Evolutionary conservation across 1,140 invertebrate genomes (phyloP).

Genomic region (Paralvinella palmiformis): DNA sequence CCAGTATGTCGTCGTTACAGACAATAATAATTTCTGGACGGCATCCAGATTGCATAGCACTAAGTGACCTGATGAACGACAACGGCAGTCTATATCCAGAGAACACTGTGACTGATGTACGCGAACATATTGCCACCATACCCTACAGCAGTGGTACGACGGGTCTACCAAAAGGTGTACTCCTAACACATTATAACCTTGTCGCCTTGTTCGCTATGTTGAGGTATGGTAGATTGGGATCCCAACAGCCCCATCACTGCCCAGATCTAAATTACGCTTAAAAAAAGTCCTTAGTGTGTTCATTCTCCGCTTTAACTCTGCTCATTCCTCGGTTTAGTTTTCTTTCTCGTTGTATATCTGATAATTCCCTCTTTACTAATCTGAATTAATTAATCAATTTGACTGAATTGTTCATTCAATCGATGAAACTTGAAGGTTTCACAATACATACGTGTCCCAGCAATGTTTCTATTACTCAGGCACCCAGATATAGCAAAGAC

Average conservation of each 20-base stretch:
- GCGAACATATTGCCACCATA: slow-evolving; percentile 31
- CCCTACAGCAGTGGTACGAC: slow-evolving; percentile 42
- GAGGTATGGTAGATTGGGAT: slow-evolving; percentile 13
- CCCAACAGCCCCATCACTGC: not conserved
- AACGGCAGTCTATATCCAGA: slow-evolving; percentile 37
- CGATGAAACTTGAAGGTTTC: not conserved
- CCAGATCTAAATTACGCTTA: not conserved
- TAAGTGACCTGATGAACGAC: too few relatives aligned
- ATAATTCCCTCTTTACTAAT: too few relatives aligned
- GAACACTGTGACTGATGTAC: slow-evolving; percentile 31
- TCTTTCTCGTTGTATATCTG: not conserved
- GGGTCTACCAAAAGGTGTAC: slow-evolving; percentile 41
- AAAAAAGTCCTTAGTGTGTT: not conserved
- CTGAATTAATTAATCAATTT: not conserved
- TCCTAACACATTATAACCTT: slow-evolving; percentile 41
- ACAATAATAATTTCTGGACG: too few relatives aligned
- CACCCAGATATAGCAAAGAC: not conserved
- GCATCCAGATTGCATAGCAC: too few relatives aligned
- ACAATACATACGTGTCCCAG: not conserved
- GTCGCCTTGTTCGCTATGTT: slow-evolving; percentile 25
- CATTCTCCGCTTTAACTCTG: not conserved
- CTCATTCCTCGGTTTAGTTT: not conserved
- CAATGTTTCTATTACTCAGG: not conserved
- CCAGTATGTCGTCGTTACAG: too few relatives aligned
- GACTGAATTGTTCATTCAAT: not conserved